Conservation (phyloP, 2,888 invertebrate species). For the Patella pellucida region DNA sequence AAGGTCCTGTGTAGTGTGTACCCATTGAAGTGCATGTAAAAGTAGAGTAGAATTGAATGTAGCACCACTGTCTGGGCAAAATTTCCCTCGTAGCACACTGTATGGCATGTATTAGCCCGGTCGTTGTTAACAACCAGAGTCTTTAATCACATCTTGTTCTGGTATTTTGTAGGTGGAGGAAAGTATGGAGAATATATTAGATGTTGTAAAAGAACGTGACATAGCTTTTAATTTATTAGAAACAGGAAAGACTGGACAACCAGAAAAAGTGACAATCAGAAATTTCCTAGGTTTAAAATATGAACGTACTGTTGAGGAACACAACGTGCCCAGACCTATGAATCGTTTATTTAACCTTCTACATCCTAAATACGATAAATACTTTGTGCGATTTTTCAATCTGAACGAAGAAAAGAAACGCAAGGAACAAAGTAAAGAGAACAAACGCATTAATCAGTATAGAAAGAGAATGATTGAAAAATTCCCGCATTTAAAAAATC, state of each 20-base stretch:
- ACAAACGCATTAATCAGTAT: background rate
- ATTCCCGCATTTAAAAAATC: slow-evolving; percentile 42
- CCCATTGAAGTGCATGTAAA: too few relatives aligned
- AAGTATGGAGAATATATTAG: slow-evolving; percentile 94
- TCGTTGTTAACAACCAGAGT: too few relatives aligned
- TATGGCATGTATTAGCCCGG: too few relatives aligned
- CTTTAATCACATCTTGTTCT: too few relatives aligned
- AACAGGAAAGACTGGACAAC: slow-evolving; percentile 62
- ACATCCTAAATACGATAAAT: slow-evolving; percentile 32
- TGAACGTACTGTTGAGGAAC: slow-evolving; percentile 38
- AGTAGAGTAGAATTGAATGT: too few relatives aligned
- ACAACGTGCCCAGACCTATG: slow-evolving; percentile 44
- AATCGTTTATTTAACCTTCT: slow-evolving; percentile 40
- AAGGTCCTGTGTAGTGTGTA: too few relatives aligned
- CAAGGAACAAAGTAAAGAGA: slow-evolving; percentile 18
- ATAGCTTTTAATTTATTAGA: slow-evolving; percentile 89
- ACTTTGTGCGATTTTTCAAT: slow-evolving; percentile 39
- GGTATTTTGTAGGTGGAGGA: slow-evolving; percentile 78
- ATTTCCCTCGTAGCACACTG: too few relatives aligned
- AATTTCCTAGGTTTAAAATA: slow-evolving; percentile 55
- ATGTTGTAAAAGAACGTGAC: slow-evolving; percentile 92
- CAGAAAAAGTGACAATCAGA: slow-evolving; percentile 35
- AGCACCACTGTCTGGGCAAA: too few relatives aligned
- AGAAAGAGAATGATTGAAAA: slow-evolving; percentile 23
- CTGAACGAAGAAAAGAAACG: slow-evolving; percentile 49